Conservation (phyloP, 2,113 vertebrate species). For the Fregata magnificens region DNA sequence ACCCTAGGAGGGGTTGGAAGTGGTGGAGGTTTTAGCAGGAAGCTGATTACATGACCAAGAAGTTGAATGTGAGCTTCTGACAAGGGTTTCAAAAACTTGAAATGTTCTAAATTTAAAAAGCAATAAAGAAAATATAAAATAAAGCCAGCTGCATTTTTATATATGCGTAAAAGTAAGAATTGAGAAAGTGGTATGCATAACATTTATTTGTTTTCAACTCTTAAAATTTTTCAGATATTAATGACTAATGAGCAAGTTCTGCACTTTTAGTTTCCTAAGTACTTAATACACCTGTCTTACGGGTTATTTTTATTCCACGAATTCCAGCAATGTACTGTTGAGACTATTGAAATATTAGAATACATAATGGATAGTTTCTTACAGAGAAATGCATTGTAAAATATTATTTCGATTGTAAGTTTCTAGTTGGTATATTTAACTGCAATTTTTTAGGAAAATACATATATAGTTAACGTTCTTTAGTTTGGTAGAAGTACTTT, state of each 20-base stretch:
- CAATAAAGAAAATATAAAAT: neutral
- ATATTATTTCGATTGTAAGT: neutral
- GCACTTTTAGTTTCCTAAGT: neutral
- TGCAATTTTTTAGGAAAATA: neutral
- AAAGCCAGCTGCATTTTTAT: neutral
- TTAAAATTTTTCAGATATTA: neutral
- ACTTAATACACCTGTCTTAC: neutral
- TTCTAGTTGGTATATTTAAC: neutral
- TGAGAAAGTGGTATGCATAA: too few species aligned
- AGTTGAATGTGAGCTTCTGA: neutral
- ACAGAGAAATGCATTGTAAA: neutral
- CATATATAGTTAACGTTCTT: accelerated
- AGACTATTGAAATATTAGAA: neutral
- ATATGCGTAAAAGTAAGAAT: neutral
- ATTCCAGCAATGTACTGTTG: neutral
- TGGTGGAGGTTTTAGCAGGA: neutral
- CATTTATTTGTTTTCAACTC: neutral
- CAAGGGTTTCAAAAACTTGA: neutral
- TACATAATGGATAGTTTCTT: neutral
- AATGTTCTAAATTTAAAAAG: neutral
- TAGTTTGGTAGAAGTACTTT: neutral
- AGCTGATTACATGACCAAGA: neutral
- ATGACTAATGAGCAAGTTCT: neutral
- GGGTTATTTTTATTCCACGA: neutral
- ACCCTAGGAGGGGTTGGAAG: neutral